Evolutionary conservation across 1,140 invertebrate species (phyloP), one percentile per base, ranked within the genome.

Genomic region (Bombus pyrosoma): DNA sequence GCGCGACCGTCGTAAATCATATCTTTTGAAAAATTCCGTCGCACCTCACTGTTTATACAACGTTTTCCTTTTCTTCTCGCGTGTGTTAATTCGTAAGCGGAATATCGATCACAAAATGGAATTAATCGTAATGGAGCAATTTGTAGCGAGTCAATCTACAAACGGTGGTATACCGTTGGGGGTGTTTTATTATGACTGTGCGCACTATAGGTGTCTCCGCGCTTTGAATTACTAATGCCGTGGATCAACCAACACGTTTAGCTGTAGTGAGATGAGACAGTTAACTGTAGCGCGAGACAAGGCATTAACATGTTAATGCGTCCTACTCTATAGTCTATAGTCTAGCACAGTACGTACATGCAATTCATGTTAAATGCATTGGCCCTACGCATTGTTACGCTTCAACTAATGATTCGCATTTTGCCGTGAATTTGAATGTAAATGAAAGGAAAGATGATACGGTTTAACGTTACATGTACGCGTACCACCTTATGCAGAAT

Each of bases 281-380:
- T 85, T 85, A 85, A 85, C 71, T 39, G 72, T 81, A 57, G 78
- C 62, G 79, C 69, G 79, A 85, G 84, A 85, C 84, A 85, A 85
- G 69, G 84, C 72, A 85, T 85, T 85, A 85, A 81, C 84, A 81
- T 85, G 84, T 85, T 81, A 85, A 85, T 85, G 79, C 84, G 69
- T 47, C 43, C 78, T 68, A 28, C 69, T 13, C 68, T 75, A 28
- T 66, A 85, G 59, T 2, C 78, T 73, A 80, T 71, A 79, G 68
- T 73, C 69, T 64, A 12, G 34, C 62, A 53, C 59, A 37, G 32
- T 57, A 43, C 76, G 37, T 80, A 62, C 76, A 85, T 71, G 77
- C 77, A n/a, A 85, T 85, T 85, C 83, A 80, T 85, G 83, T 85
- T 85, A 85, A 85, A 85, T 85, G 83, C 83, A 85, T 80, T 57